A percentile compares a stretch with the other conserved stretches of the same genome.
These are phyloP conservation scores for Campylorhamphus procurvoides DNA, from an alignment of 2,113 vertebrate species.

Conservation along the genomic window DNA sequence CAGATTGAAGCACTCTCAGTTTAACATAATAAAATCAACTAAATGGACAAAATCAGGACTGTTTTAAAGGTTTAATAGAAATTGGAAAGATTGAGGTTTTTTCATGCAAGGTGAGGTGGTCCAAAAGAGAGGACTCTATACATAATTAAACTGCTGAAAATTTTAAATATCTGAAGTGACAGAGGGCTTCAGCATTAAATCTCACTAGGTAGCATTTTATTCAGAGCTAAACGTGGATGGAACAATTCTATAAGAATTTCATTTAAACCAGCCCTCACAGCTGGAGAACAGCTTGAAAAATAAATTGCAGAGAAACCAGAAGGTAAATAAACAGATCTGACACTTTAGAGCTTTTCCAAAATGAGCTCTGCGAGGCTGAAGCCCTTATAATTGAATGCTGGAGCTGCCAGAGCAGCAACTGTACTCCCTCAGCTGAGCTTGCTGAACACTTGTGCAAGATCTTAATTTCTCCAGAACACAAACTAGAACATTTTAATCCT, in stretches of 20 bases:
- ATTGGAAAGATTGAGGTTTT: neutral
- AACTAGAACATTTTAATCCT: neutral
- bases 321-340: neutral
- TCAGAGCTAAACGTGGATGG: neutral
- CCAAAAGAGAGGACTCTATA: neutral
- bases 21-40: neutral
- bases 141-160: neutral
- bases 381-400: neutral
- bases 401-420: conserved; percentile 14
- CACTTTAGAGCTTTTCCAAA: neutral
- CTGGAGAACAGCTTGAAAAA: conserved; percentile 11
- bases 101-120: neutral
- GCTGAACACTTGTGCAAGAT: neutral
- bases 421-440: neutral
- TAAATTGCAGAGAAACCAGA: neutral
- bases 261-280: neutral
- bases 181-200: neutral
- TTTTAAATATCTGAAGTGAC: neutral
- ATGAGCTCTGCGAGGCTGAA: neutral
- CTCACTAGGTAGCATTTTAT: neutral
- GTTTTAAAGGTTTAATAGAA: neutral
- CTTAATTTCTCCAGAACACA: neutral
- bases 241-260: neutral
- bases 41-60: neutral
- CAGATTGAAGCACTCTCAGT: neutral